Evolutionary conservation across 2,113 vertebrate genomes (phyloP).

Genomic region (Leptobrachium ailaonicum): DNA sequence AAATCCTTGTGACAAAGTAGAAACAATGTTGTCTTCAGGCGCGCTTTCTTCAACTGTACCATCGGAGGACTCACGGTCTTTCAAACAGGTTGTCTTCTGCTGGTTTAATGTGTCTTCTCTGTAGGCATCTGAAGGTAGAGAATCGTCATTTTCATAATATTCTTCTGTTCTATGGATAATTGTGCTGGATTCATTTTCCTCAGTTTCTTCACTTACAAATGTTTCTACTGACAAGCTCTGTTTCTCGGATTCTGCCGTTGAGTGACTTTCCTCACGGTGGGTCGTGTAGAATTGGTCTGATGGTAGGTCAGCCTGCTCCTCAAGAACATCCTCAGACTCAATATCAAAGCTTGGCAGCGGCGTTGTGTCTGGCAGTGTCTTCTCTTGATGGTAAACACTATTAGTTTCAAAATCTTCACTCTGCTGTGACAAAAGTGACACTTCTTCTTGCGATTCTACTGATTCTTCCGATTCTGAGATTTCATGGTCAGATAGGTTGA

Average conservation of each 20-base stretch:
- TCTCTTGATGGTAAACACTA: slow-evolving; percentile 57
- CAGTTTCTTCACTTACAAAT: not conserved
- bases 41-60: not conserved
- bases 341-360: slow-evolving; percentile 54
- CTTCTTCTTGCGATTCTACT: slow-evolving; percentile 17
- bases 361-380: slow-evolving; percentile 61
- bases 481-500: not conserved
- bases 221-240: not conserved
- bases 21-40: not conserved
- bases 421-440: not conserved
- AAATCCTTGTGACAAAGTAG: not conserved
- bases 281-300: not conserved
- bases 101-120: not conserved
- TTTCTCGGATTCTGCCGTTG: not conserved
- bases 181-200: not conserved
- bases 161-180: not conserved
- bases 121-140: not conserved
- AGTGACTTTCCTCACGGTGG: not conserved
- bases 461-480: slow-evolving; percentile 22
- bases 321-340: not conserved
- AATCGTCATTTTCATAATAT: not conserved
- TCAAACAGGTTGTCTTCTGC: not conserved
- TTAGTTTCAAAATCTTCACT: rapidly evolving
- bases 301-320: slow-evolving; percentile 15
- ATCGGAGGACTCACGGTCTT: not conserved